phyloP scores from a whole-genome alignment of 2,888 invertebrate genomes.

The Acleris cristana region DNA sequence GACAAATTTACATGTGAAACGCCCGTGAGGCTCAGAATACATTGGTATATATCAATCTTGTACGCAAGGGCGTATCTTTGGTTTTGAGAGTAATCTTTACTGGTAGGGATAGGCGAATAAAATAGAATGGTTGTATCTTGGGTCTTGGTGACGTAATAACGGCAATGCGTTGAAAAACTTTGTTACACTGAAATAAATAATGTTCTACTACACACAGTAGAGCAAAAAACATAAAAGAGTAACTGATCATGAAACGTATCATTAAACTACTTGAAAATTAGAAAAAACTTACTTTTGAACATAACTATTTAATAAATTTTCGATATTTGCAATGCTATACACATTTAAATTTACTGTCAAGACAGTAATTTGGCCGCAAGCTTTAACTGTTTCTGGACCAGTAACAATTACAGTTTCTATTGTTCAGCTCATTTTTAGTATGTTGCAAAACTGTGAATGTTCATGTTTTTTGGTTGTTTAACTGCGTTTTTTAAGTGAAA shows the following conservation, averaged over 20 bases:
- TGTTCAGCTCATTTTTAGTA: neutral
- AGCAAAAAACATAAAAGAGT: too few species aligned
- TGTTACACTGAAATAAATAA: neutral
- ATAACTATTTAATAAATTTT: too few species aligned
- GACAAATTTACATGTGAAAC: slow-evolving; percentile 47
- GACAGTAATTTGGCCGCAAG: too few species aligned
- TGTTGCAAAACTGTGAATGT: too few species aligned
- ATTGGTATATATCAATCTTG: slow-evolving; percentile 38
- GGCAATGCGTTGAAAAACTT: neutral
- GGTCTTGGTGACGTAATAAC: neutral
- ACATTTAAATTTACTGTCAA: too few species aligned
- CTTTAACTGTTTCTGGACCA: too few species aligned
- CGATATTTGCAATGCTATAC: too few species aligned
- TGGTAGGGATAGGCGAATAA: slow-evolving; percentile 4
- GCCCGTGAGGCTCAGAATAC: slow-evolving; percentile 39
- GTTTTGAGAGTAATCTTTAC: slow-evolving; percentile 12
- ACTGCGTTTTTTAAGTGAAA: too few species aligned
- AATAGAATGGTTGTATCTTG: slow-evolving; percentile 12
- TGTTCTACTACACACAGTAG: too few species aligned
- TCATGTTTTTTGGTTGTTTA: too few species aligned
- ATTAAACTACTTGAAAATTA: too few species aligned
- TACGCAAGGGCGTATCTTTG: slow-evolving; percentile 14
- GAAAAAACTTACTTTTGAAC: too few species aligned
- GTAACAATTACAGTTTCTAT: neutral
- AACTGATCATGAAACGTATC: neutral